Percentiles rank a stretch among this genome's conserved stretches.
These are phyloP conservation scores for Prunella himalayana DNA, from an alignment of 2,113 vertebrate species.

Conservation along the genomic window DNA sequence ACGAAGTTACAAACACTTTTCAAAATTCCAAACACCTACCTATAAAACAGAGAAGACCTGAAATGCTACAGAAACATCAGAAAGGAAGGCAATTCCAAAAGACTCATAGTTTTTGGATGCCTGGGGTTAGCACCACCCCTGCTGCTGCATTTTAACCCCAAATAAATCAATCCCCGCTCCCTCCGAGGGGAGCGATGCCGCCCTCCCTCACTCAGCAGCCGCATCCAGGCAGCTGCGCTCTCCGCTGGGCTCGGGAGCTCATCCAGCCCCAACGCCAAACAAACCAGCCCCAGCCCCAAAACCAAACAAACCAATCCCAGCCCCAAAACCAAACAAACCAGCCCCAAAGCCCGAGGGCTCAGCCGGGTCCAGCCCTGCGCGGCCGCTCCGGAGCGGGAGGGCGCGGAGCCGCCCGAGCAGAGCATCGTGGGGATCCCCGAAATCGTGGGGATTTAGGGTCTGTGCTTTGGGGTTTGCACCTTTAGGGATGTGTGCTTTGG, in stretches of 20 bases:
- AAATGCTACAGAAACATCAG: not conserved
- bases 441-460: accelerated
- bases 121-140: not conserved
- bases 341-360: not conserved
- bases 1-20: not conserved
- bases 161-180: not conserved
- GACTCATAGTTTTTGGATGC: not conserved
- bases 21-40: not conserved
- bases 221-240: not conserved
- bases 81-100: not conserved
- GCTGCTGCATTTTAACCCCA: not conserved
- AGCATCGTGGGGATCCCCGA: no score
- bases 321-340: not conserved
- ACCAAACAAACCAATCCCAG: not conserved
- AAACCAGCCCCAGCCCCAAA: not conserved
- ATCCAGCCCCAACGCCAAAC: not conserved
- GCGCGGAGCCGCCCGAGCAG: accelerated
- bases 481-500: accelerated
- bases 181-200: not conserved
- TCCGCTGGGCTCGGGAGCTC: not conserved
- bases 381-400: not conserved
- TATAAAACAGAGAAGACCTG: not conserved
- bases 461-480: accelerated
- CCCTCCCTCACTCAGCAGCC: not conserved
- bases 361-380: not conserved